These are phyloP conservation scores for Agrochola circellaris DNA, from an alignment of 2,888 invertebrate species.

Conservation along the genomic window DNA sequence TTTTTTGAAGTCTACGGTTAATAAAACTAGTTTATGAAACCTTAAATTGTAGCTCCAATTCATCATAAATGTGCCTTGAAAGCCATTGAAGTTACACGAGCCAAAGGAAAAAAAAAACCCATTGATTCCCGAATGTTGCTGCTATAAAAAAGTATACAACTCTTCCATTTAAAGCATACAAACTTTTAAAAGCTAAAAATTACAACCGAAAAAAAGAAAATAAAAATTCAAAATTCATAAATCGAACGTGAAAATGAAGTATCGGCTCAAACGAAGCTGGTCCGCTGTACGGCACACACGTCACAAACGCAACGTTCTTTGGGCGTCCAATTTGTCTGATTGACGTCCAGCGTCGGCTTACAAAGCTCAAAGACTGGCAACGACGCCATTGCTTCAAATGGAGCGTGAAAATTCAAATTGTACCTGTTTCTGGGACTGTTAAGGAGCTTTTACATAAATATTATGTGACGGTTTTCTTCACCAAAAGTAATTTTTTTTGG, in stretches of 20 bases:
- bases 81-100: not conserved
- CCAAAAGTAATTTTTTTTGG: too few relatives aligned
- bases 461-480: not conserved
- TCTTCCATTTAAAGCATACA: slow-evolving; percentile 12
- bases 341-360: slow-evolving; percentile 85
- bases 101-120: not conserved
- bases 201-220: slow-evolving; percentile 25
- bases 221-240: slow-evolving; percentile 76
- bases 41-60: not conserved
- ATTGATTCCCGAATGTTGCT: not conserved
- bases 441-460: slow-evolving; percentile 44
- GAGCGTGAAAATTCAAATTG: slow-evolving; percentile 71
- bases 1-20: not conserved
- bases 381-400: slow-evolving; percentile 73
- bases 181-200: slow-evolving; percentile 41
- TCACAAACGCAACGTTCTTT: slow-evolving; percentile 77
- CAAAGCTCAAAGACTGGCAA: slow-evolving; percentile 86
- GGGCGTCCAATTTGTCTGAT: slow-evolving; percentile 87
- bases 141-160: not conserved
- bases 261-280: slow-evolving; percentile 61
- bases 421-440: slow-evolving; percentile 46
- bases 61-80: not conserved
- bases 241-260: slow-evolving; percentile 76
- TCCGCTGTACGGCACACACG: slow-evolving; percentile 19
- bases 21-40: not conserved